Evolutionary conservation across 1,140 invertebrate species (phyloP), one percentile per base, ranked within the genome.

Genomic region (Dreissena polymorpha): DNA sequence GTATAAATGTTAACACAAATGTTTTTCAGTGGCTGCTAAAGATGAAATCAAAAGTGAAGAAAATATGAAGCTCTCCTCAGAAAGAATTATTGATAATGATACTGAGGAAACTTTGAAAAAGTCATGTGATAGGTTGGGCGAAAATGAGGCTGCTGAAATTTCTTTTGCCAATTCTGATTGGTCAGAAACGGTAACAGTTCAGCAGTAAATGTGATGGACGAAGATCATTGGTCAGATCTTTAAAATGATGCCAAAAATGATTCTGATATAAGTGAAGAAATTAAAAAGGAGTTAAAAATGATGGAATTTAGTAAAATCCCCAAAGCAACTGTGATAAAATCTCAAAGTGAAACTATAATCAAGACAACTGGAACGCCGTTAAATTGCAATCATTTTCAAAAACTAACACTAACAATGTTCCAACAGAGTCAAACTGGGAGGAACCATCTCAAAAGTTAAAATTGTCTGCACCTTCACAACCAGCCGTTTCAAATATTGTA

Each of bases 231-330:
- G 39, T 16, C 53, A 21, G 51, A 50, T 10, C 13, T 25, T 65
- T 3, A 16, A 18, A 25, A 39, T 51, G 39, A 29, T 6, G 1
- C 53, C 27, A 69, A 67, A 69, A 69, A 68, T 18, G 25, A 77
- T 13, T 70, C 81, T 68, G 72, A 83, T 49, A 53, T 68, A 25
- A 76, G 81, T 83, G 81, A 83, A 12, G 81, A 76, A 53, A 83
- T 83, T 18, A 72, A 77, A 57, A 71, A 49, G 39, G 81, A 83
- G 39, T 64, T 83, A 64, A 18, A 68, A 60, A 63, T 12, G 2
- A 63, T 76, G 81, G 49, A 29, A 49, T 16, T n/a, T 10, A 51
- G n/a, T 77, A 25, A 51, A 67, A 39, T 57, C 10, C 0, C 50
- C 13, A 55, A 7, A 10, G 6, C 74, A 21, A 14, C 18, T 49